A percentile compares a stretch with the other conserved stretches of the same genome.
phyloP scores from a whole-genome alignment of 2,113 vertebrate species.

The Rhinolophus ferrumequinum region DNA sequence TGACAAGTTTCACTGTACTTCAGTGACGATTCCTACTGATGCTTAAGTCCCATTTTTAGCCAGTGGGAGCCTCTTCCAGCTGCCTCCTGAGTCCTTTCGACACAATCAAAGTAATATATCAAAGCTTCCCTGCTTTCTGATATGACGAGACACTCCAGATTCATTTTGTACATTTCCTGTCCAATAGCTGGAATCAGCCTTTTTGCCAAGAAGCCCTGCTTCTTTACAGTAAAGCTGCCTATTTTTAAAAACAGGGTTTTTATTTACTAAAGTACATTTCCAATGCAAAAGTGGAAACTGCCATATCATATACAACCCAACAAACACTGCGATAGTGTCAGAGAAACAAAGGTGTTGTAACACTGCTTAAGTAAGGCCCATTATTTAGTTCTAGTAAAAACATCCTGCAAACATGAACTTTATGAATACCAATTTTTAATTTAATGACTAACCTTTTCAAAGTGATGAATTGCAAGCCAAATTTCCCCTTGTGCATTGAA shows the following conservation, averaged over 20 bases:
- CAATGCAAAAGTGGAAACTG: conserved; percentile 43
- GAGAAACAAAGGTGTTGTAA: conserved; percentile 22
- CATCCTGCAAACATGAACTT: not conserved
- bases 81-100: not conserved
- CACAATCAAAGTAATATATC: not conserved
- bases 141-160: conserved; percentile 22
- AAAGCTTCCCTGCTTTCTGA: conserved; percentile 8
- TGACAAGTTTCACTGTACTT: not conserved
- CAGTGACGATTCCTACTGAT: not conserved
- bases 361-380: not conserved
- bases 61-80: not conserved
- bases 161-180: not conserved
- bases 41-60: conserved; percentile 10
- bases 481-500: conserved; percentile 99
- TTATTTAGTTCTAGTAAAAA: conserved; percentile 45
- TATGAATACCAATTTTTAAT: conserved; percentile 59
- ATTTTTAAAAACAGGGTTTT: not conserved
- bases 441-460: conserved; percentile 93
- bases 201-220: not conserved
- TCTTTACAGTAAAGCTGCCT: not conserved
- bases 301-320: not conserved
- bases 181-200: not conserved
- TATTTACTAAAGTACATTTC: conserved; percentile 36
- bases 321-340: not conserved
- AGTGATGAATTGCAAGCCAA: conserved; percentile 99